phyloP scores from a whole-genome alignment of 2,113 vertebrate species.

The Austrofundulus limnaeus region DNA sequence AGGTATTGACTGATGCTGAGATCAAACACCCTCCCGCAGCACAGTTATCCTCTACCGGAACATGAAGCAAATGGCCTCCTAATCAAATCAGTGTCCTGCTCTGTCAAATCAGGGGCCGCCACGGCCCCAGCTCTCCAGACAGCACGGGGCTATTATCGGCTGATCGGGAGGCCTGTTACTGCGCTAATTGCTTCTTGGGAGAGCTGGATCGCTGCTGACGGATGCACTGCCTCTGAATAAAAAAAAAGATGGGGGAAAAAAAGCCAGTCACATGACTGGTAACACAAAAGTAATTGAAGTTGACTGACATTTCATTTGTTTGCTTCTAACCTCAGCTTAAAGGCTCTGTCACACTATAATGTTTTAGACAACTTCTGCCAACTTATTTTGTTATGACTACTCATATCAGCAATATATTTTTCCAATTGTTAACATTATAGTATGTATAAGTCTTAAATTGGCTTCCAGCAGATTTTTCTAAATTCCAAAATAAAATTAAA shows the following conservation, averaged over 20 bases:
- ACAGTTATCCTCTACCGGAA: slow-evolving; percentile 83
- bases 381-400: no score
- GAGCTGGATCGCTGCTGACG: slow-evolving; percentile 71
- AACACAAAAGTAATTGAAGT: slow-evolving; percentile 17
- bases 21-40: slow-evolving; percentile 75
- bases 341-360: no score
- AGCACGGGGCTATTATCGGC: slow-evolving; percentile 85
- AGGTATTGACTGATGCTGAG: slow-evolving; percentile 70
- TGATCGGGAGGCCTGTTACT: slow-evolving; percentile 86
- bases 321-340: slow-evolving; percentile 7
- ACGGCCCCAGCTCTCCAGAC: slow-evolving; percentile 81
- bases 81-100: slow-evolving; percentile 91
- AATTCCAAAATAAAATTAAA: background rate
- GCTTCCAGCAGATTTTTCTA: no score
- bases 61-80: slow-evolving; percentile 89
- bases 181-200: slow-evolving; percentile 87
- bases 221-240: slow-evolving; percentile 53
- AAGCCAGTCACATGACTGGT: background rate
- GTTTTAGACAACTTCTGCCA: no score
- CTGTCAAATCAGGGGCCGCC: slow-evolving; percentile 89
- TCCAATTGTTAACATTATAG: no score
- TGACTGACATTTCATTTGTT: slow-evolving; percentile 33
- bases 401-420: no score
- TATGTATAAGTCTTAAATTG: no score
- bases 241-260: no score